phyloP scores from a whole-genome alignment of 2,113 vertebrate species.

The Myrmecophaga tridactyla region DNA sequence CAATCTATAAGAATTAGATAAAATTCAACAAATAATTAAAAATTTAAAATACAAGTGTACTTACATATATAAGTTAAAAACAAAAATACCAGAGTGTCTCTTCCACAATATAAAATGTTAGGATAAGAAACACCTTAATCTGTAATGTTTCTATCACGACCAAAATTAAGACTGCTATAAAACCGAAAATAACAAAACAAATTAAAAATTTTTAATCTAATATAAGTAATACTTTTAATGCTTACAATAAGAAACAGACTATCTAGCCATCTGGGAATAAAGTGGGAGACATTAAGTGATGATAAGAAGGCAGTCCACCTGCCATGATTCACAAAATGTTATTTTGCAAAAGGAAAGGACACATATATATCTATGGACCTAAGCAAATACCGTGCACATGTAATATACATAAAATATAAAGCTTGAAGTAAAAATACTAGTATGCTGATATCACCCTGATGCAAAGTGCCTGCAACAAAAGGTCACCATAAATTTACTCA shows the following conservation, averaged over 20 bases:
- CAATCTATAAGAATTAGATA: background rate
- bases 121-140: background rate
- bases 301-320: slow-evolving; percentile 43
- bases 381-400: slow-evolving; percentile 66
- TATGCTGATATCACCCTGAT: slow-evolving; percentile 40
- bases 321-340: slow-evolving; percentile 16
- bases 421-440: slow-evolving; percentile 46
- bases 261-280: slow-evolving; percentile 9
- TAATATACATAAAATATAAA: slow-evolving; percentile 57
- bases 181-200: slow-evolving; percentile 9
- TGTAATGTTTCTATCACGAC: background rate
- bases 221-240: slow-evolving; percentile 39
- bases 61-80: background rate
- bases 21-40: background rate
- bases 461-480: slow-evolving; percentile 51
- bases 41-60: background rate
- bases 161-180: slow-evolving; percentile 16
- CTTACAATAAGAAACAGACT: background rate
- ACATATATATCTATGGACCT: slow-evolving; percentile 59
- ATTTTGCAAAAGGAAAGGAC: slow-evolving; percentile 62
- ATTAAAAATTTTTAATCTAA: background rate
- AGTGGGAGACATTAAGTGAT: slow-evolving; percentile 23
- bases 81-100: background rate
- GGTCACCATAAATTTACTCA: slow-evolving; percentile 59
- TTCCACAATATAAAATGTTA: background rate